phyloP scores from a whole-genome alignment of 1,140 invertebrate species.

The Diorhabda carinulata region DNA sequence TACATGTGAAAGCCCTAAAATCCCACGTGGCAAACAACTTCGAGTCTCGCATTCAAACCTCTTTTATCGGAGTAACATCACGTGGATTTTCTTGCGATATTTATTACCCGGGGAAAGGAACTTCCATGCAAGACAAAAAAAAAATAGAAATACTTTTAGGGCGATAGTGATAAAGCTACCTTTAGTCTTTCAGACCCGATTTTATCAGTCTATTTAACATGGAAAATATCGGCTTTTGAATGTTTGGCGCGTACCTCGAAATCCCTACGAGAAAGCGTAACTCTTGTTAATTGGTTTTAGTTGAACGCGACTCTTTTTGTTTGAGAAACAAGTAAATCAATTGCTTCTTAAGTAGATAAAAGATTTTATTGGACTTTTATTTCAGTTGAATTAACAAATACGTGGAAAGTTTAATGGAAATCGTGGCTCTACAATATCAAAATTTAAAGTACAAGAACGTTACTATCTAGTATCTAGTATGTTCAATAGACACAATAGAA shows the following conservation, averaged over 20 bases:
- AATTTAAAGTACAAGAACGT: too few species aligned
- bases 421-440: too few species aligned
- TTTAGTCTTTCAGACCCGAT: slow-evolving; percentile 14
- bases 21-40: too few species aligned
- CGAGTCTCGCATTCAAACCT: slow-evolving; percentile 13
- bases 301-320: not conserved
- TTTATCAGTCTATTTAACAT: slow-evolving; percentile 20
- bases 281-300: not conserved
- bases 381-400: too few species aligned
- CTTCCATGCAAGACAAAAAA: slow-evolving; percentile 4
- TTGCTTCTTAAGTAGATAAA: not conserved
- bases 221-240: slow-evolving; percentile 14
- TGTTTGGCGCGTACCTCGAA: slow-evolving; percentile 1
- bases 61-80: slow-evolving; percentile 17
- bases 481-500: too few species aligned
- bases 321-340: not conserved
- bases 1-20: too few species aligned
- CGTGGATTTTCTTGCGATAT: slow-evolving; percentile 16
- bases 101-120: slow-evolving; percentile 14
- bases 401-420: too few species aligned
- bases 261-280: not conserved
- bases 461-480: too few species aligned
- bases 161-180: slow-evolving; percentile 19
- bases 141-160: slow-evolving; percentile 18
- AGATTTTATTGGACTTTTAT: too few species aligned